phyloP scores from a whole-genome alignment of 2,888 invertebrate species.

The Erynnis tages region DNA sequence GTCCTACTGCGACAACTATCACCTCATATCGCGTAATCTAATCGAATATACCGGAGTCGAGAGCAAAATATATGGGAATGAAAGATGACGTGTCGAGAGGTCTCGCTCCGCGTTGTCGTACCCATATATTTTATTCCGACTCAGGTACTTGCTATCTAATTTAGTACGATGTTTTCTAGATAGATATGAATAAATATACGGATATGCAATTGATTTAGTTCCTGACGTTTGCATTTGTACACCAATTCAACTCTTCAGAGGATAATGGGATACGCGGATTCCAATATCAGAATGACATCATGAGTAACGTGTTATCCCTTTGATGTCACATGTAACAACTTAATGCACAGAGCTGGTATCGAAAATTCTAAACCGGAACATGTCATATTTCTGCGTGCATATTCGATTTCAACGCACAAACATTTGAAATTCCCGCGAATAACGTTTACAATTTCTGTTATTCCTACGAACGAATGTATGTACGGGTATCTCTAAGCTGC shows the following conservation, averaged over 20 bases:
- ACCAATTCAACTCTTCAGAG: neutral
- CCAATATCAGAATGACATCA: neutral
- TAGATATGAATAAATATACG: neutral
- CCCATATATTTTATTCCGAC: conserved; percentile 40
- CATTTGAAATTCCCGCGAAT: conserved; percentile 4
- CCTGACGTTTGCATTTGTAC: neutral
- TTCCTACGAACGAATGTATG: conserved; percentile 30
- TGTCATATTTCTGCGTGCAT: neutral
- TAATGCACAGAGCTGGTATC: neutral
- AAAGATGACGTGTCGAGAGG: conserved; percentile 44
- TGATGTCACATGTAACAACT: neutral
- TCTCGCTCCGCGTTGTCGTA: conserved; percentile 36
- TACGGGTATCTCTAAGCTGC: conserved; percentile 31
- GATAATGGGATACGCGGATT: neutral
- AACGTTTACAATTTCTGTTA: conserved; percentile 23
- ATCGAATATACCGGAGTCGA: conserved; percentile 41
- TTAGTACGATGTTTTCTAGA: conserved; percentile 28
- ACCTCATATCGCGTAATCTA: conserved; percentile 36
- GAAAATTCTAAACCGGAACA: neutral
- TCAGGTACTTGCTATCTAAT: conserved; percentile 36
- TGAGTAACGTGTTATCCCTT: neutral
- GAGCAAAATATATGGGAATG: conserved; percentile 41
- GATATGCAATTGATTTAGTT: no score
- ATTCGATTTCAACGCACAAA: conserved; percentile 3
- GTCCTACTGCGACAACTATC: conserved; percentile 39